Percentiles rank a stretch among this genome's conserved stretches.
phyloP scores from a whole-genome alignment of 2,113 vertebrate species.

The Nibea albiflora region DNA sequence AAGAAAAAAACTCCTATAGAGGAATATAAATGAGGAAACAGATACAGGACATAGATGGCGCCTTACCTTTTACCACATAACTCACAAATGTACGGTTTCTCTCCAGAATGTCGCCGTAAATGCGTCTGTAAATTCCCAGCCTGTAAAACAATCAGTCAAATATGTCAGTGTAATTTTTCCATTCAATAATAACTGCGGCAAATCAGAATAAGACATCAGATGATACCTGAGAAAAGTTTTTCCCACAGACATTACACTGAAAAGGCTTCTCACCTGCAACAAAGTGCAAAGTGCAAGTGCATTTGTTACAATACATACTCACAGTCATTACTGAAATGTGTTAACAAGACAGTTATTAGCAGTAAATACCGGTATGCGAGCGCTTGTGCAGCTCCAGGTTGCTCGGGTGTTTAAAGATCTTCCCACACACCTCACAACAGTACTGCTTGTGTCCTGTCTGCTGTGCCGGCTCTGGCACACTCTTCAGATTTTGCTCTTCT shows the following conservation, averaged over 20 bases:
- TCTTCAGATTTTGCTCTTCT: slow-evolving; percentile 56
- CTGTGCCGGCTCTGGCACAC: slow-evolving; percentile 47
- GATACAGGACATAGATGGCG: background rate
- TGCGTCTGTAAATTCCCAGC: slow-evolving; percentile 98
- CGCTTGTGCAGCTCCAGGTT: slow-evolving; percentile 97
- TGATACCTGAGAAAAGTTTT: slow-evolving; percentile 97
- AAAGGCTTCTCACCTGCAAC: slow-evolving; percentile 98
- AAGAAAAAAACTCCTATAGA: background rate
- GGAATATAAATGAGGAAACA: background rate
- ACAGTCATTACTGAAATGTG: background rate
- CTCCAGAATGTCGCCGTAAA: slow-evolving; percentile 94
- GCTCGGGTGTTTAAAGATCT: slow-evolving; percentile 97
- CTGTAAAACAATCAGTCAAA: slow-evolving; percentile 74
- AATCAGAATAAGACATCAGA: background rate
- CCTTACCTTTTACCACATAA: slow-evolving; percentile 96
- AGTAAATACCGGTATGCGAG: slow-evolving; percentile 92
- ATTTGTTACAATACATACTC: background rate
- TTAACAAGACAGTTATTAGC: background rate
- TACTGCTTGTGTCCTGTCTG: slow-evolving; percentile 86
- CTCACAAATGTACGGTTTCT: slow-evolving; percentile 98
- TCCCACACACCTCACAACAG: slow-evolving; percentile 92
- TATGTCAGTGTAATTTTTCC: background rate
- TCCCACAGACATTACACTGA: slow-evolving; percentile 97
- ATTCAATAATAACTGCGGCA: background rate
- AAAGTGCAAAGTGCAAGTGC: slow-evolving; percentile 50